Percentiles rank a stretch among this genome's conserved stretches.
These are phyloP conservation scores for Tiliacea citrago DNA, from an alignment of 2,888 invertebrate genomes.

Conservation along the genomic window DNA sequence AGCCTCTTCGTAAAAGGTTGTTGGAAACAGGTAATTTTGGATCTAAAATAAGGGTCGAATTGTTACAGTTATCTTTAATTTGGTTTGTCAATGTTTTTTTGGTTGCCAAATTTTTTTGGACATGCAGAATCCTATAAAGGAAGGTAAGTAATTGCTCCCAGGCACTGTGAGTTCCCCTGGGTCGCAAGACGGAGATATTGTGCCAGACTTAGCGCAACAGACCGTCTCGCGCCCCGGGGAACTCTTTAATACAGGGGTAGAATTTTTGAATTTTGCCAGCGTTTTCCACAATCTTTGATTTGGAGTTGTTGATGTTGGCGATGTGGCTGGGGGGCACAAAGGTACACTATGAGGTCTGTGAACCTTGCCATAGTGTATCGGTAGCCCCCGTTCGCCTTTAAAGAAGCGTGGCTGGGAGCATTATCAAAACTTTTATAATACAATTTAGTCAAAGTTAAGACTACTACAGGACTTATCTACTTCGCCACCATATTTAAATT, in stretches of 20 bases:
- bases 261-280: neutral
- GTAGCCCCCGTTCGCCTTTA: neutral
- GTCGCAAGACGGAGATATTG: neutral
- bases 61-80: neutral
- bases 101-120: neutral
- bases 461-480: no score
- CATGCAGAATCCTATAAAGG: neutral
- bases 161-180: neutral
- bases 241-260: neutral
- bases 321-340: neutral
- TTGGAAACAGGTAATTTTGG: no score
- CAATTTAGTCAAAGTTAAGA: no score
- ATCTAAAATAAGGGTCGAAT: neutral
- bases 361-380: neutral
- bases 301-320: neutral
- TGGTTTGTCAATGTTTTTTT: neutral
- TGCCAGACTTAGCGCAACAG: neutral
- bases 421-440: no score
- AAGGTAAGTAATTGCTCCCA: neutral
- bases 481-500: no score
- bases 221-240: neutral
- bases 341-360: neutral
- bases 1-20: no score
- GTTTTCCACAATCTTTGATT: neutral
- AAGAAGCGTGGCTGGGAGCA: neutral